Conservation (phyloP, 1,140 invertebrate species). For the Drosophila equinoxialis region DNA sequence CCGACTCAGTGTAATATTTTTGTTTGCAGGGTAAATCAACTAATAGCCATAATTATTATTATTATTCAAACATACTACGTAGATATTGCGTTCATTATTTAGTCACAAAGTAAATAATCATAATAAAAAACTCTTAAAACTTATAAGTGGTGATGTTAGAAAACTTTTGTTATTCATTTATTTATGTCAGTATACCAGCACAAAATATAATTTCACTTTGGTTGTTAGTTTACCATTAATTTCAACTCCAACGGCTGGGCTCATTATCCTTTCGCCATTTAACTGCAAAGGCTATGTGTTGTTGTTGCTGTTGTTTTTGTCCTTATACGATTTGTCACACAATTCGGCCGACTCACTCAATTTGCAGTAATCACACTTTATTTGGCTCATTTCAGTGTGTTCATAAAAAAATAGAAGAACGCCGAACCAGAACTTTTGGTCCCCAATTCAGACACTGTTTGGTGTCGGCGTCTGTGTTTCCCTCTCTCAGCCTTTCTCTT, state of each 20-base stretch:
- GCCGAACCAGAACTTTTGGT: slow-evolving; percentile 26
- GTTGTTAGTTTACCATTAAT: slow-evolving; percentile 1
- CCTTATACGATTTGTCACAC: slow-evolving; percentile 39
- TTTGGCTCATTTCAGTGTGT: slow-evolving; percentile 72
- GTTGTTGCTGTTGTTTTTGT: slow-evolving; percentile 19
- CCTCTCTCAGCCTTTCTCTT: background rate
- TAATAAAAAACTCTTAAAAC: background rate
- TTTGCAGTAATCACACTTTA: slow-evolving; percentile 78
- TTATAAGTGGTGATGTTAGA: background rate
- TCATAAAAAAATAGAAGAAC: slow-evolving; percentile 56
- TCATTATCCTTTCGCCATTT: slow-evolving; percentile 2
- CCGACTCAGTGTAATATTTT: no score
- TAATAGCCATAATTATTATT: background rate
- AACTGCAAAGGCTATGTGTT: slow-evolving; percentile 2
- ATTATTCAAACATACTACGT: background rate
- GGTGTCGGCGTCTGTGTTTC: background rate
- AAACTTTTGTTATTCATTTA: background rate
- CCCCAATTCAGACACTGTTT: slow-evolving; percentile 24
- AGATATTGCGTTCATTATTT: background rate
- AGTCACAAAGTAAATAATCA: background rate
- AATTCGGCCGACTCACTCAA: slow-evolving; percentile 68
- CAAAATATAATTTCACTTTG: background rate
- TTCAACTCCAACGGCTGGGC: background rate
- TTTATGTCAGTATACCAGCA: background rate
- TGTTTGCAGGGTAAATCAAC: background rate